Evolutionary conservation across 2,888 invertebrate species (phyloP), one percentile per base, ranked within the genome.

Genomic region (Meiosimyza decipiens): DNA sequence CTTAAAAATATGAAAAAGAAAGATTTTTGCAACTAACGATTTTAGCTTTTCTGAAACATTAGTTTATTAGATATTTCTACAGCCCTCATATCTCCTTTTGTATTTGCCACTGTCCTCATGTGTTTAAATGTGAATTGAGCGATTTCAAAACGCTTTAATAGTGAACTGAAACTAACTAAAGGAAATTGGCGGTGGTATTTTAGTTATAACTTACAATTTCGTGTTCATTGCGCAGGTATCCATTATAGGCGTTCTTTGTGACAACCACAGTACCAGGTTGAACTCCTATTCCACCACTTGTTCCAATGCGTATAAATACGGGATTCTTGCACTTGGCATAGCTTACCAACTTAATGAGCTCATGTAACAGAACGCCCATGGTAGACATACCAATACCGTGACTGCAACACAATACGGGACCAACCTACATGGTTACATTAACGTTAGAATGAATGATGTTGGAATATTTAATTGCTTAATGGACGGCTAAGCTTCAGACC

Each of bases 361-460:
- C 99, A 85, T 98, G 97, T n/a, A 99, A 90, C 68, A 99, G 89
- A 76, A 99, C 97, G n/a, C 96, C 95, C 76, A 98, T 92, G 0
- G 99, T 98, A 0, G 98, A 96, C 74, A 96, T 94, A 3, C 99
- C 99, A 93, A 99, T 98, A 40, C 99, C 99, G 83, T 99, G 99
- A 51, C 86, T 87, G 13, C 81, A 84, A 66, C 85, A 86, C 9
- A 87, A 65, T 0, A 87, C 82, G 0, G 83, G 84, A 0, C 87
- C 87, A 52, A 85, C 81, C 84, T 85, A 16, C 6, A 72, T 51
- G 16, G 0, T 12, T 11, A 28, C 1, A 57, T 11, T 1, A 59
- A 28, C 6, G 1, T 55, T 16, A 28, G 28, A 28, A 28, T 28
- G 28, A 28, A 28, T 28, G 4, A 3, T 28, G 28, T 28, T 22